Percentiles rank a stretch among this genome's conserved stretches.
phyloP scores from a whole-genome alignment of 2,113 vertebrate species.

The Polypterus senegalus region DNA sequence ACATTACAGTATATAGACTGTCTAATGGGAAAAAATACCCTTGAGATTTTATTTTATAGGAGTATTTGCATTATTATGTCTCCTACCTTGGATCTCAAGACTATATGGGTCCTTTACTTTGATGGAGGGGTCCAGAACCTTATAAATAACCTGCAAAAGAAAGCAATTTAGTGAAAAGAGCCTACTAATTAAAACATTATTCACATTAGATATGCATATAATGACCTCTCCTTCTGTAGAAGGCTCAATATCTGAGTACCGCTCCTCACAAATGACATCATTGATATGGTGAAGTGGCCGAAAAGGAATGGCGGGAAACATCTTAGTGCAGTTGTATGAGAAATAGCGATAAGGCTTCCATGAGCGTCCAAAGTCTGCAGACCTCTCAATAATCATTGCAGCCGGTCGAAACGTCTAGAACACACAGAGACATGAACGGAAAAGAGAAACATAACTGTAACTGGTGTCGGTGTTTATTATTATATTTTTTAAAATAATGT shows the following conservation, averaged over 20 bases:
- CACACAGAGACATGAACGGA: not conserved
- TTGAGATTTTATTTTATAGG: too few species aligned
- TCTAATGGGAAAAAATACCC: too few species aligned
- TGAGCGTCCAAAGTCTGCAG: conserved; percentile 51
- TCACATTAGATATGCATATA: too few species aligned
- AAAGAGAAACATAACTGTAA: not conserved
- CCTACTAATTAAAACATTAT: too few species aligned
- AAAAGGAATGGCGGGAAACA: conserved; percentile 46
- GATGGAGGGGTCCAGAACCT: conserved; percentile 72
- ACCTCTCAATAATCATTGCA: conserved; percentile 71
- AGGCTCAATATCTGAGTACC: conserved; percentile 72
- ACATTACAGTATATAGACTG: too few species aligned
- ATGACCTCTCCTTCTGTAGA: conserved; percentile 67
- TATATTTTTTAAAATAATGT: fast-evolving
- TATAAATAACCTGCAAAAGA: conserved; percentile 68
- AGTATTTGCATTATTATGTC: not conserved
- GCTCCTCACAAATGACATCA: conserved; percentile 68
- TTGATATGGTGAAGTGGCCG: conserved; percentile 44
- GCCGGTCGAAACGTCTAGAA: conserved; percentile 66
- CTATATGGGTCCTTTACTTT: conserved; percentile 68
- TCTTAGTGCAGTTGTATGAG: conserved; percentile 65
- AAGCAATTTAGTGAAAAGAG: not conserved
- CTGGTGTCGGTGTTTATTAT: not conserved
- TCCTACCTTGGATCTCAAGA: conserved; percentile 63
- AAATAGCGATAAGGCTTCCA: conserved; percentile 73